Evolutionary conservation across 2,797 vertebrate species (phyloP).

Genomic region (Sternarchorhynchus goeldii): DNA sequence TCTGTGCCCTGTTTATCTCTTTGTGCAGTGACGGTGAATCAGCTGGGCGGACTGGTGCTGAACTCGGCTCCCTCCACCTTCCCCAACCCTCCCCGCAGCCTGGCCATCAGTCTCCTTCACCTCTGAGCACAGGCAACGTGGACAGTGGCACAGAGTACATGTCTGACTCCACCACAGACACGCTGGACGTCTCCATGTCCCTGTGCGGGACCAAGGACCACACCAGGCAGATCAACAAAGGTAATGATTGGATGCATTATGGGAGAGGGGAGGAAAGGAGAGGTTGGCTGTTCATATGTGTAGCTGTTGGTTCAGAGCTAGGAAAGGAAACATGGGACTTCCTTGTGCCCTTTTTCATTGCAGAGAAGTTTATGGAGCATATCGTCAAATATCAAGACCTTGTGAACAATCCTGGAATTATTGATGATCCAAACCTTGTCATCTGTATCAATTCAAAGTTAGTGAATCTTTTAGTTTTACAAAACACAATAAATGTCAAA

Average conservation of each 20-base stretch:
- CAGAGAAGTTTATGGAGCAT: constrained; percentile 87
- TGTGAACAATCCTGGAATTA: constrained; percentile 84
- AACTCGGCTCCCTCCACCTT: constrained; percentile 44
- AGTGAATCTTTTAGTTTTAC: constrained; percentile 6
- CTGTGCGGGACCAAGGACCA: constrained; percentile 85
- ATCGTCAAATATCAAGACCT: constrained; percentile 88
- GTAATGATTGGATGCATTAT: constrained; percentile 60
- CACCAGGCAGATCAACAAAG: constrained; percentile 81
- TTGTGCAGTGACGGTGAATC: constrained; percentile 74
- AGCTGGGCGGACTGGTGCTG: constrained; percentile 59
- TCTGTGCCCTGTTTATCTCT: background rate
- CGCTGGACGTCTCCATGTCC: constrained; percentile 79
- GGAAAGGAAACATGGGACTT: background rate
- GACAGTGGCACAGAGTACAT: constrained; percentile 72
- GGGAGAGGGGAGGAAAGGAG: background rate
- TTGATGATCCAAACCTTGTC: constrained; percentile 91
- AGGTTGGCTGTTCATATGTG: background rate
- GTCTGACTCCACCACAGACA: constrained; percentile 68
- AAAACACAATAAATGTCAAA: background rate
- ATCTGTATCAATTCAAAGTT: constrained; percentile 91
- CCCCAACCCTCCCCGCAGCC: constrained; percentile 64
- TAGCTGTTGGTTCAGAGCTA: background rate
- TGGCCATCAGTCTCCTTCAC: constrained; percentile 72
- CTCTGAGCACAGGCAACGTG: constrained; percentile 65
- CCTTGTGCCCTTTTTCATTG: constrained; percentile 3